These are phyloP conservation scores for Thereva nobilitata DNA, from an alignment of 2,888 invertebrate genomes.

Conservation along the genomic window DNA sequence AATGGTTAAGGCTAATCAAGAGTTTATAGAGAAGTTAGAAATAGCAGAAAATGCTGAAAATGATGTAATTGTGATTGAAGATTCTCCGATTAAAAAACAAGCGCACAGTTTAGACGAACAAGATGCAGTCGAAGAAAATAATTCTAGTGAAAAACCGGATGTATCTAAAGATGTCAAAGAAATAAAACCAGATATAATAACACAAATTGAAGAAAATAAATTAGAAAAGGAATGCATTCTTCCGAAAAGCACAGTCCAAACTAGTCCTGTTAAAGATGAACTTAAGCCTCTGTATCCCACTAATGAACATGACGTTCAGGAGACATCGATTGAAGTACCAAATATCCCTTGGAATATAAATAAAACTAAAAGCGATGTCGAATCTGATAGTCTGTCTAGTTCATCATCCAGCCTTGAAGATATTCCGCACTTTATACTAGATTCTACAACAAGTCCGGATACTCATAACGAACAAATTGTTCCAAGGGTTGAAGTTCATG, in stretches of 20 bases:
- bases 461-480: slow-evolving; percentile 58
- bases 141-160: slow-evolving; percentile 48
- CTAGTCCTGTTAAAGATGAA: slow-evolving; percentile 8
- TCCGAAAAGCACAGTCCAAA: background rate
- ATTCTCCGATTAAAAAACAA: slow-evolving; percentile 35
- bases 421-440: slow-evolving; percentile 57
- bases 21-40: slow-evolving; percentile 44
- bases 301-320: slow-evolving; percentile 58
- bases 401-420: slow-evolving; percentile 58
- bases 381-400: slow-evolving; percentile 61
- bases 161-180: slow-evolving; percentile 54
- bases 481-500: slow-evolving; percentile 74
- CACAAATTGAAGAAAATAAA: slow-evolving; percentile 49
- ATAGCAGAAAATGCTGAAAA: slow-evolving; percentile 3
- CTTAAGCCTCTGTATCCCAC: background rate
- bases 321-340: slow-evolving; percentile 69
- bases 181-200: slow-evolving; percentile 55
- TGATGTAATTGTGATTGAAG: slow-evolving; percentile 38
- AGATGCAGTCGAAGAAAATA: background rate
- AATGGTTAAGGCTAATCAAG: slow-evolving; percentile 46
- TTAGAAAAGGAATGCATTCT: slow-evolving; percentile 36
- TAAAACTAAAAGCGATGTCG: slow-evolving; percentile 61
- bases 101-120: background rate
- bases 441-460: slow-evolving; percentile 59
- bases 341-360: slow-evolving; percentile 54